Percentiles rank a stretch among this genome's conserved stretches.
These are phyloP conservation scores for Phaethornis superciliosus DNA, from an alignment of 2,113 vertebrate genomes.

Conservation along the genomic window DNA sequence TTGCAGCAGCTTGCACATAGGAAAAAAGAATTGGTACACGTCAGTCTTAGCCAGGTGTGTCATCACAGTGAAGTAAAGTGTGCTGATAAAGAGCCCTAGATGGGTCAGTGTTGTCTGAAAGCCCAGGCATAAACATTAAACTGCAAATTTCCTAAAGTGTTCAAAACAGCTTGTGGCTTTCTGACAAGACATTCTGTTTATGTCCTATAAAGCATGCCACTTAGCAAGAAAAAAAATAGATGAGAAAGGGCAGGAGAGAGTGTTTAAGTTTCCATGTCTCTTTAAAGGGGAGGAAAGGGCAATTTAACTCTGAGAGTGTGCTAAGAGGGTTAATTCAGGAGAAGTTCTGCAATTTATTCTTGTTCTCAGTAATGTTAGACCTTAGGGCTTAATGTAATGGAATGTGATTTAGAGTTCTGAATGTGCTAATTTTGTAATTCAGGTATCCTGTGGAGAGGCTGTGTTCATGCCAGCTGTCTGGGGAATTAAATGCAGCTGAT, in stretches of 20 bases:
- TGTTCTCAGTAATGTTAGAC: conserved; percentile 51
- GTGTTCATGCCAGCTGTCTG: conserved; percentile 70
- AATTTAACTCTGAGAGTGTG: conserved; percentile 58
- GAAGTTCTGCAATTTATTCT: conserved; percentile 66
- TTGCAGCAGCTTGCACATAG: neutral
- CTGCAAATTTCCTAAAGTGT: neutral
- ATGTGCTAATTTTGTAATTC: conserved; percentile 77
- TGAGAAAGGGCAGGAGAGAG: neutral
- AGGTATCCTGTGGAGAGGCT: conserved; percentile 68
- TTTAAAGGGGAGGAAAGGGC: conserved; percentile 48
- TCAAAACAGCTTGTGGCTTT: neutral
- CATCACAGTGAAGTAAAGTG: neutral
- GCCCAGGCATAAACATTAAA: neutral
- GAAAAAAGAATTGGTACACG: accelerated
- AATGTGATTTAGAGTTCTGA: conserved; percentile 73
- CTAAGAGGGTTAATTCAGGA: conserved; percentile 71
- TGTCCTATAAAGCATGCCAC: neutral
- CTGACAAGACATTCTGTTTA: neutral
- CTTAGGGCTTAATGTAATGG: conserved; percentile 72
- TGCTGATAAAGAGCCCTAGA: neutral
- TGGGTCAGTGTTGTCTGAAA: neutral
- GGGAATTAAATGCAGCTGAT: conserved; percentile 73
- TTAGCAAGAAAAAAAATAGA: neutral
- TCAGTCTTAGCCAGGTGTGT: neutral
- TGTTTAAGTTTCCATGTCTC: conserved; percentile 40